Evolutionary conservation across 1,140 invertebrate species (phyloP).

Genomic region (Macrobrachium nipponense): DNA sequence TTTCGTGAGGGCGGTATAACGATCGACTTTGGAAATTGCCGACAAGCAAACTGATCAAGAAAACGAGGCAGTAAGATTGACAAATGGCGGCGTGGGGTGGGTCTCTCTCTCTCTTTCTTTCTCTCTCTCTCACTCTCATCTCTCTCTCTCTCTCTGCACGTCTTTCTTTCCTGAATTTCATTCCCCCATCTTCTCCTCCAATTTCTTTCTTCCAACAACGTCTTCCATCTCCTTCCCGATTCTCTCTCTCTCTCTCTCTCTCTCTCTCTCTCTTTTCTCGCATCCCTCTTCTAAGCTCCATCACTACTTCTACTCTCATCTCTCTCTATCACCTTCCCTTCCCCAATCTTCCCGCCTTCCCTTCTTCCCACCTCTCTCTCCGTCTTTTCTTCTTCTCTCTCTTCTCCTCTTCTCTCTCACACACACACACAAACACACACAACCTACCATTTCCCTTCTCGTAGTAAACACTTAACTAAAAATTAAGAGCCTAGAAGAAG

Average conservation of each 20-base stretch:
- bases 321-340: not conserved
- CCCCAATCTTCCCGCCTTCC: too few relatives aligned
- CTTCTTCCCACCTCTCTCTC: too few relatives aligned
- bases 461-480: not conserved
- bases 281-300: too few relatives aligned
- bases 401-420: not conserved
- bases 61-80: slow-evolving; percentile 58
- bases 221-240: too few relatives aligned
- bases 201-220: too few relatives aligned
- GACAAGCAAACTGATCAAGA: slow-evolving; percentile 60
- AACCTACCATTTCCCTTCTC: not conserved
- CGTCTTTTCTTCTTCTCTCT: too few relatives aligned
- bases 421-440: too few relatives aligned
- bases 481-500: too few relatives aligned
- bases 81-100: slow-evolving; percentile 32
- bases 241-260: not conserved
- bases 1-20: slow-evolving; percentile 48
- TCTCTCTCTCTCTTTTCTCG: not conserved
- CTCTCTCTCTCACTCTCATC: not conserved
- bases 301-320: too few relatives aligned
- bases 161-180: not conserved
- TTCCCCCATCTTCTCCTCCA: too few relatives aligned
- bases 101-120: not conserved
- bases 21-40: slow-evolving; percentile 59
- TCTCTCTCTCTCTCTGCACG: not conserved